phyloP scores from a whole-genome alignment of 2,113 vertebrate genomes.

The Taxidea taxus region DNA sequence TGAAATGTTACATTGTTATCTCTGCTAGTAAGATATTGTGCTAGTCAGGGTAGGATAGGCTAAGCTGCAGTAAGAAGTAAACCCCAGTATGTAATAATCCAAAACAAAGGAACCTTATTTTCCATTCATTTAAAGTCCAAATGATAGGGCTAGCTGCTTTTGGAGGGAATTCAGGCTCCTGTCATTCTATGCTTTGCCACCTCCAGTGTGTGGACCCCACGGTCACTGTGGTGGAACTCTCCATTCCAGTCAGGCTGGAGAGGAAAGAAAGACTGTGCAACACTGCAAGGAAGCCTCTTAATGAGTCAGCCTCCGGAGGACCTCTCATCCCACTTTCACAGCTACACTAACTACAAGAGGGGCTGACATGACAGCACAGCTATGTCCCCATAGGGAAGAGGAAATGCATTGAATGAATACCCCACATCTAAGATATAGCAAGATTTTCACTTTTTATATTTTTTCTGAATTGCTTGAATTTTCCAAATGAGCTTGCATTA shows the following conservation, averaged over 20 bases:
- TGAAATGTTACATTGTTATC: background rate
- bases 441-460: background rate
- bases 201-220: background rate
- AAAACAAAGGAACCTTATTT: background rate
- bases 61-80: background rate
- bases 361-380: background rate
- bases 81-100: background rate
- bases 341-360: background rate
- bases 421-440: background rate
- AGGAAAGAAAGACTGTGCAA: background rate
- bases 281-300: background rate
- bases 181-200: background rate
- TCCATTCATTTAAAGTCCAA: background rate
- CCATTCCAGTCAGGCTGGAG: background rate
- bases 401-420: no score
- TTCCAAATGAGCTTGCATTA: background rate
- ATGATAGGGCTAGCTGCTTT: fast-evolving
- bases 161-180: background rate
- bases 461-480: background rate
- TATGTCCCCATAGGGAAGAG: background rate
- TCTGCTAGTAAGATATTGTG: background rate
- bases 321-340: fast-evolving
- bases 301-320: background rate
- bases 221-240: background rate
- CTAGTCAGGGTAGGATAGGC: background rate